Conservation (phyloP, 2,113 vertebrate genomes). For the Anolis sagrei region DNA sequence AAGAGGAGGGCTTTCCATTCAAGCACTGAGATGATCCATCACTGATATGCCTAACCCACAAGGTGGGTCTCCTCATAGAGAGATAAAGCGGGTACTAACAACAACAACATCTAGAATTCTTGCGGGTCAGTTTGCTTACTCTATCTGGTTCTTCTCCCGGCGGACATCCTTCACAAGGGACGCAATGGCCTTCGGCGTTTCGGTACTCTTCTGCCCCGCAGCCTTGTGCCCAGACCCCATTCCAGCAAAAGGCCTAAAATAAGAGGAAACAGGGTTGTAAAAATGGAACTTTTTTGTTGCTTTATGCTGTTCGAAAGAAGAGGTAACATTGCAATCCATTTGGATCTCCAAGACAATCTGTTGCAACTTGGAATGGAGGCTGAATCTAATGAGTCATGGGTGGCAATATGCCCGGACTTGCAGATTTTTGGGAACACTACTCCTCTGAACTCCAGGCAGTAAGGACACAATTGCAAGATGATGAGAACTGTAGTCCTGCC, state of each 20-base stretch:
- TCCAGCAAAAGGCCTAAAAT: constrained; percentile 63
- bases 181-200: constrained; percentile 51
- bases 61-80: too few species aligned
- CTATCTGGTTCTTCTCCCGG: constrained; percentile 84
- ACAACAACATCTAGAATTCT: too few species aligned
- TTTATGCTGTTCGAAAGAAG: too few species aligned
- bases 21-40: too few species aligned
- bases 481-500: neutral
- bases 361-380: neutral
- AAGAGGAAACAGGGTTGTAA: neutral
- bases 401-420: too few species aligned
- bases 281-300: neutral
- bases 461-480: neutral
- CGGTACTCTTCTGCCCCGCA: constrained; percentile 59
- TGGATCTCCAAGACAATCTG: too few species aligned
- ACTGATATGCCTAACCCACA: too few species aligned
- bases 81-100: too few species aligned
- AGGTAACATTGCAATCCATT: too few species aligned
- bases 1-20: too few species aligned
- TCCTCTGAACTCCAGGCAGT: neutral
- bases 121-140: constrained; percentile 72
- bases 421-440: neutral
- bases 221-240: constrained; percentile 67
- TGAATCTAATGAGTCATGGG: neutral
- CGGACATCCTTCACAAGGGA: constrained; percentile 77